Percentiles rank a stretch among this genome's conserved stretches.
Conservation (phyloP, 2,113 vertebrate species). For the Cervus canadensis region DNA sequence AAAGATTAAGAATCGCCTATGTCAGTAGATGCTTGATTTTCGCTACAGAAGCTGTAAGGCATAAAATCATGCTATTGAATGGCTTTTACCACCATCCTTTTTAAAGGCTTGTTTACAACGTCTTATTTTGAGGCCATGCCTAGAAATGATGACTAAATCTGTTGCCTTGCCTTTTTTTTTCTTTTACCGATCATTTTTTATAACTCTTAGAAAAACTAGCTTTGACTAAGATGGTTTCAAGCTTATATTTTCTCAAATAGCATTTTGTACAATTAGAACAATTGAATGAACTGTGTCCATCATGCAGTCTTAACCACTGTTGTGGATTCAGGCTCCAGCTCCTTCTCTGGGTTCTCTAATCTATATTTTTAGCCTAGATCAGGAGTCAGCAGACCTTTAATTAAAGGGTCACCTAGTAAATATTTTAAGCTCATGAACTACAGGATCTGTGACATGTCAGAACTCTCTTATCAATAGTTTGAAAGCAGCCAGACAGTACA, state of each 20-base stretch:
- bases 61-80: neutral
- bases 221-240: neutral
- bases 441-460: neutral
- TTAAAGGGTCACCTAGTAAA: neutral
- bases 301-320: neutral
- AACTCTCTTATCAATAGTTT: neutral
- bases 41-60: neutral
- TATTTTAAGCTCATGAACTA: neutral
- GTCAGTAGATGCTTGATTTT: neutral
- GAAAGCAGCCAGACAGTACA: neutral
- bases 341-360: neutral
- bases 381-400: neutral
- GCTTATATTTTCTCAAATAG: neutral
- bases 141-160: neutral
- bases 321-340: neutral
- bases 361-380: neutral
- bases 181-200: neutral
- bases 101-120: neutral
- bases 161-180: neutral
- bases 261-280: neutral
- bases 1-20: neutral
- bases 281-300: neutral
- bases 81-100: neutral
- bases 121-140: neutral
- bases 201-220: neutral